Evolutionary conservation across 2,888 invertebrate species (phyloP).

Genomic region (Cordilura impudica): DNA sequence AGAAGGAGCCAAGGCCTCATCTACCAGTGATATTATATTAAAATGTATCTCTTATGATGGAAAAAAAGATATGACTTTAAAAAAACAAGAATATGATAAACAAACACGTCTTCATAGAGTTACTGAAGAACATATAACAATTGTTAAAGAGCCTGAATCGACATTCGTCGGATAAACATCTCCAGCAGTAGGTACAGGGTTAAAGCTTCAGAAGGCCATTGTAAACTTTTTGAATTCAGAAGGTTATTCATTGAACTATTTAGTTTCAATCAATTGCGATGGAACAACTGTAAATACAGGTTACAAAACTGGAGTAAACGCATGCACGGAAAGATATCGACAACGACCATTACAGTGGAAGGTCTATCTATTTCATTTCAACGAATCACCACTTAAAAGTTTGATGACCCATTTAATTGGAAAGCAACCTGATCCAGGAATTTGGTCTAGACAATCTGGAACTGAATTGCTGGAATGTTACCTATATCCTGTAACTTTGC

Average conservation of each 20-base stretch:
- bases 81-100: not conserved
- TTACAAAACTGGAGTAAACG: not conserved
- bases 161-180: slow-evolving; percentile 14
- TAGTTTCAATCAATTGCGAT: not conserved
- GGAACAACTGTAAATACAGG: not conserved
- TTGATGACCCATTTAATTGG: no score
- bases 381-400: no score
- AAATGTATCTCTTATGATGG: slow-evolving; percentile 20
- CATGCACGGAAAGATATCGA: no score
- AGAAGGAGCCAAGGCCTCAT: not conserved
- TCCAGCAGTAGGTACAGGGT: slow-evolving; percentile 1
- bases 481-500: no score
- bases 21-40: not conserved
- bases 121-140: not conserved
- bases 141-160: not conserved
- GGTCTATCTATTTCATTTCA: no score
- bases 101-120: not conserved
- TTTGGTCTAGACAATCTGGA: no score
- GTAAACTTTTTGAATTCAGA: not conserved
- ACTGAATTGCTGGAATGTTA: no score
- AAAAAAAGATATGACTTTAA: not conserved
- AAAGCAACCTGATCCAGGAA: no score
- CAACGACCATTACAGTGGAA: no score
- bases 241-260: not conserved
- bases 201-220: slow-evolving; percentile 8